These are phyloP conservation scores for Mandrillus leucophaeus DNA, from an alignment of 2,113 vertebrate species.

Conservation along the genomic window DNA sequence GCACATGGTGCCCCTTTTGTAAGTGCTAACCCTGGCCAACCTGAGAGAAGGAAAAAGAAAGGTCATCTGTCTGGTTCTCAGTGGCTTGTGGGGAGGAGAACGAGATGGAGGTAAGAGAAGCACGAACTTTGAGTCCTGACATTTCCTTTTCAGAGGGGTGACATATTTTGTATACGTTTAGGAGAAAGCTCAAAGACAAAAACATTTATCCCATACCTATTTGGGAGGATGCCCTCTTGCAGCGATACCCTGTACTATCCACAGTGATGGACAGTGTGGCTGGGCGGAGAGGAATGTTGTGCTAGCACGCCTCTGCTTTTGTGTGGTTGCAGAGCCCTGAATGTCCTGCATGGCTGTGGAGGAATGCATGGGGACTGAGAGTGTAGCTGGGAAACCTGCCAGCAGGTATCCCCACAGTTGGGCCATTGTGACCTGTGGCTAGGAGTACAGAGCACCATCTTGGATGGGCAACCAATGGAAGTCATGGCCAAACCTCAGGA, in stretches of 20 bases:
- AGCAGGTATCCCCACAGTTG: not conserved
- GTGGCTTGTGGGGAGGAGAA: not conserved
- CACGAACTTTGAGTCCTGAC: not conserved
- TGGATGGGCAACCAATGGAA: not conserved
- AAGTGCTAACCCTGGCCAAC: not conserved
- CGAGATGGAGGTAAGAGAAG: not conserved
- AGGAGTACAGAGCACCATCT: not conserved
- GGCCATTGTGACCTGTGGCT: not conserved
- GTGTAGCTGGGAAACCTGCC: not conserved
- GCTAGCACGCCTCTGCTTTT: not conserved
- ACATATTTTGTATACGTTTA: not conserved
- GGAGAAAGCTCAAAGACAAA: not conserved
- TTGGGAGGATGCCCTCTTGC: not conserved
- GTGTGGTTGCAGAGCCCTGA: not conserved
- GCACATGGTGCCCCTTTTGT: not conserved
- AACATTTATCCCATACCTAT: not conserved
- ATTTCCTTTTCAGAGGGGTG: not conserved
- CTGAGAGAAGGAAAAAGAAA: not conserved
- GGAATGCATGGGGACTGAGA: not conserved
- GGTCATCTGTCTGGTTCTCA: not conserved
- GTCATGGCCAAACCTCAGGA: not conserved
- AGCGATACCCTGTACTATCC: not conserved
- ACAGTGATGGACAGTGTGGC: not conserved
- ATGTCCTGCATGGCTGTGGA: not conserved
- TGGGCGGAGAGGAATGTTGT: not conserved